A percentile compares a stretch with the other conserved stretches of the same genome.
phyloP scores from a whole-genome alignment of 1,140 invertebrate genomes.

The Bradysia coprophila region DNA sequence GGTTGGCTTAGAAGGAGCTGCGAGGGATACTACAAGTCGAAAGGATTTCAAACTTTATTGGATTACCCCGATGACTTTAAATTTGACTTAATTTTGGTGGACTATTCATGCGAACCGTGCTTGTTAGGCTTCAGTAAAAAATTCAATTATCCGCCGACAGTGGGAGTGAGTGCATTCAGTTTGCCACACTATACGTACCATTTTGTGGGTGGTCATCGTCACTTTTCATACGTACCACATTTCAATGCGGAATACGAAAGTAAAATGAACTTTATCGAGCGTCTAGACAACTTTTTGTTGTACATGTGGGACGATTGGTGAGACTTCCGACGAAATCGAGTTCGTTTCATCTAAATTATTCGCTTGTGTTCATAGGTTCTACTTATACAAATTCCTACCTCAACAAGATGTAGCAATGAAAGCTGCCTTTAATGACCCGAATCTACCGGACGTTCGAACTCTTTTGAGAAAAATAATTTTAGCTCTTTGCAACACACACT shows the following conservation, averaged over 20 bases:
- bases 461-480: too few species aligned
- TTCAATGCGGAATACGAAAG: background rate
- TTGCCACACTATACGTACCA: background rate
- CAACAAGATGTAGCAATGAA: too few species aligned
- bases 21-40: background rate
- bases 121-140: background rate
- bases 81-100: background rate
- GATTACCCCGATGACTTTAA: background rate
- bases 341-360: too few species aligned
- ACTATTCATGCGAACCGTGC: background rate
- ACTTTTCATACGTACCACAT: background rate
- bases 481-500: background rate
- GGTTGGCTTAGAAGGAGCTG: too few species aligned
- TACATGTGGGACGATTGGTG: too few species aligned
- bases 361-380: too few species aligned
- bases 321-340: too few species aligned
- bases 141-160: background rate
- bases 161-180: background rate
- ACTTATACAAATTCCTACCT: too few species aligned
- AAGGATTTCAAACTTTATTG: background rate
- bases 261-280: background rate
- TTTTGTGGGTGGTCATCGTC: slow-evolving; percentile 1
- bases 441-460: too few species aligned
- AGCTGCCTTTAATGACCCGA: too few species aligned
- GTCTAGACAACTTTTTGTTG: too few species aligned